Evolutionary conservation across 2,888 invertebrate species (phyloP).

Genomic region (Candidula unifasciata): DNA sequence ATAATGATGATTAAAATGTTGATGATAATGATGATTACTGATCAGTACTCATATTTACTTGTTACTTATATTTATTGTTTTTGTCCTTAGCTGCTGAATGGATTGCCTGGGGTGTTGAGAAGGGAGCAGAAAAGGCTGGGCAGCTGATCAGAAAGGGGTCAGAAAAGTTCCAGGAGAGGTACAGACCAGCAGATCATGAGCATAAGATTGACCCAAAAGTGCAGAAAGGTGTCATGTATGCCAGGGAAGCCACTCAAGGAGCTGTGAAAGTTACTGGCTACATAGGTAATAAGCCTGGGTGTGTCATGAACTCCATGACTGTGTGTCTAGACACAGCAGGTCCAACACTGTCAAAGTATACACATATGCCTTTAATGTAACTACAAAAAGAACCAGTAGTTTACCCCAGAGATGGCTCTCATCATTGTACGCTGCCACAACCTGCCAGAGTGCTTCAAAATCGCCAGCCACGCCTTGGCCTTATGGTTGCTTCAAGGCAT

Average conservation of each 20-base stretch:
- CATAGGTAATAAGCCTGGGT: too few relatives aligned
- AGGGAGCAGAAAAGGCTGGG: slow-evolving; percentile 84
- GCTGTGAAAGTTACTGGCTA: slow-evolving; percentile 46
- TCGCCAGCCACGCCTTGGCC: too few relatives aligned
- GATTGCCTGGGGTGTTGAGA: slow-evolving; percentile 83
- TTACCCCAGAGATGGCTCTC: too few relatives aligned
- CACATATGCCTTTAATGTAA: too few relatives aligned
- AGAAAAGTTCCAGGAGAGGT: slow-evolving; percentile 81
- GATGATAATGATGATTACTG: not conserved
- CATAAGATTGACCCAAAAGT: slow-evolving; percentile 81
- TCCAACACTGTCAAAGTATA: too few relatives aligned
- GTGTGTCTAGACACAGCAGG: too few relatives aligned
- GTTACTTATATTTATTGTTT: not conserved
- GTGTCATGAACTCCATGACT: too few relatives aligned
- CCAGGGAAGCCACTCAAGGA: slow-evolving; percentile 81
- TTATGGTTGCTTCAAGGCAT: too few relatives aligned
- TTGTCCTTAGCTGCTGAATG: slow-evolving; percentile 80
- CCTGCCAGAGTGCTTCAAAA: too few relatives aligned
- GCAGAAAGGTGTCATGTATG: slow-evolving; percentile 82
- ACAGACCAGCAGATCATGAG: slow-evolving; percentile 79
- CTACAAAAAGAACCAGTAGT: too few relatives aligned
- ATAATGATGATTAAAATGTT: too few relatives aligned
- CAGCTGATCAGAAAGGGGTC: slow-evolving; percentile 82
- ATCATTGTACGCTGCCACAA: too few relatives aligned
- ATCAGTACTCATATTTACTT: not conserved